Evolutionary conservation across 1,140 invertebrate genomes (phyloP).

Genomic region (Cotesia typhae): DNA sequence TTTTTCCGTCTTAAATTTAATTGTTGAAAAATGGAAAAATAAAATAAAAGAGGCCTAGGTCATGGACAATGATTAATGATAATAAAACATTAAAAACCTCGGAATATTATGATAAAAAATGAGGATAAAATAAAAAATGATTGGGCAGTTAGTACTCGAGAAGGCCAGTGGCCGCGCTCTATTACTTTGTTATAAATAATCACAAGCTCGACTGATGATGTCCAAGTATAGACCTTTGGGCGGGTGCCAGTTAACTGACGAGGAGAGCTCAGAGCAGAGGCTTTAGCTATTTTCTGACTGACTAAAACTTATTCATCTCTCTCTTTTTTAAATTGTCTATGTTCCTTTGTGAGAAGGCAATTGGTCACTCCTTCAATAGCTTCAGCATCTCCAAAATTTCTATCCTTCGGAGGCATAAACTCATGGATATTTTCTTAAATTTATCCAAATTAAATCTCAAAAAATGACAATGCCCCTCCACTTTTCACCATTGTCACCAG

Average conservation of each 20-base stretch:
- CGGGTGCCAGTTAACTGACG: conserved; percentile 66
- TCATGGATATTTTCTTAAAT: no score
- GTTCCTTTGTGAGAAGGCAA: no score
- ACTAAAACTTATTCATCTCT: conserved; percentile 4
- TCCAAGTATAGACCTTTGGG: conserved; percentile 79
- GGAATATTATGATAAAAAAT: conserved; percentile 40
- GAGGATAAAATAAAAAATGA: background rate
- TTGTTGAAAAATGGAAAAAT: no score
- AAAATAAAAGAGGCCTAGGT: conserved; percentile 63
- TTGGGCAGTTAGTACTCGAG: conserved; percentile 56
- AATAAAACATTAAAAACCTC: no score
- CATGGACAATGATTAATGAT: conserved; percentile 53
- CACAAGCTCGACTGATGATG: conserved; percentile 66
- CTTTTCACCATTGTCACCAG: no score
- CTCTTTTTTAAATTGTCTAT: background rate
- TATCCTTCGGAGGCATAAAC: no score
- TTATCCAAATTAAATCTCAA: no score
- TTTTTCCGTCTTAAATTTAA: no score
- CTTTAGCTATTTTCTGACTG: conserved; percentile 62
- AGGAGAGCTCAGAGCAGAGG: conserved; percentile 38
- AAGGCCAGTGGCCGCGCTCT: conserved; percentile 69
- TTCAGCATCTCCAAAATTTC: no score
- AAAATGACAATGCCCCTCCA: no score
- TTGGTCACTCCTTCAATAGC: no score
- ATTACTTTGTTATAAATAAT: conserved; percentile 68